phyloP scores from a whole-genome alignment of 2,797 vertebrate species.

The Xyrichtys novacula region DNA sequence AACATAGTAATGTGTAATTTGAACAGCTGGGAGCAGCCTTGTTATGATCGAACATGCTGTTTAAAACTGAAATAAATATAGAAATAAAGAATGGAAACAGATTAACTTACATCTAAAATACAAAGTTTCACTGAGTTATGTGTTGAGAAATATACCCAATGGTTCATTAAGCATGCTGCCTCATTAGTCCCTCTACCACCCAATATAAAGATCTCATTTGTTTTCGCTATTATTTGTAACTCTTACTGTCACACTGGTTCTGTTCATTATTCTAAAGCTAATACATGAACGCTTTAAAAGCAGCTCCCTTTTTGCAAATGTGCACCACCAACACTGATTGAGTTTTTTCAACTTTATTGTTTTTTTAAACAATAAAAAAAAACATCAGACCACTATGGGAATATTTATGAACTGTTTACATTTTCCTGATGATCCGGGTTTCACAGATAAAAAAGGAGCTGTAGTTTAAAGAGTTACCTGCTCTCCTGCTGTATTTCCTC shows the following conservation, averaged over 20 bases:
- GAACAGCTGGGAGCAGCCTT: no score
- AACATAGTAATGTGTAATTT: no score
- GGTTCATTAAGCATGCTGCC: not conserved
- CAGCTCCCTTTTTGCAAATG: conserved; percentile 46
- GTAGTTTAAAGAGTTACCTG: conserved; percentile 50
- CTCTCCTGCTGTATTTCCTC: conserved; percentile 58
- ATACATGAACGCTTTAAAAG: conserved; percentile 41
- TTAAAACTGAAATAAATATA: no score
- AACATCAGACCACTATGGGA: not conserved
- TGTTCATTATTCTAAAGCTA: conserved; percentile 18
- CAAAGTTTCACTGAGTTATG: not conserved
- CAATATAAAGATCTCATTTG: conserved; percentile 2
- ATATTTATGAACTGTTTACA: not conserved
- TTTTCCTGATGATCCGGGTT: not conserved
- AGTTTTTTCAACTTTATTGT: not conserved
- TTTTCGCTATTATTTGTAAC: not conserved
- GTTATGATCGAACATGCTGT: no score
- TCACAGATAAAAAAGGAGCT: conserved; percentile 41
- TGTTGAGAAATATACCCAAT: not conserved
- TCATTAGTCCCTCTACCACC: not conserved
- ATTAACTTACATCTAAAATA: no score
- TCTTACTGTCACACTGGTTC: not conserved
- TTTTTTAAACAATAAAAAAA: no score
- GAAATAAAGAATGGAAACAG: no score
- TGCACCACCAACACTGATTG: not conserved